phyloP scores from a whole-genome alignment of 2,797 vertebrate genomes.

The Anguilla megastoma region DNA sequence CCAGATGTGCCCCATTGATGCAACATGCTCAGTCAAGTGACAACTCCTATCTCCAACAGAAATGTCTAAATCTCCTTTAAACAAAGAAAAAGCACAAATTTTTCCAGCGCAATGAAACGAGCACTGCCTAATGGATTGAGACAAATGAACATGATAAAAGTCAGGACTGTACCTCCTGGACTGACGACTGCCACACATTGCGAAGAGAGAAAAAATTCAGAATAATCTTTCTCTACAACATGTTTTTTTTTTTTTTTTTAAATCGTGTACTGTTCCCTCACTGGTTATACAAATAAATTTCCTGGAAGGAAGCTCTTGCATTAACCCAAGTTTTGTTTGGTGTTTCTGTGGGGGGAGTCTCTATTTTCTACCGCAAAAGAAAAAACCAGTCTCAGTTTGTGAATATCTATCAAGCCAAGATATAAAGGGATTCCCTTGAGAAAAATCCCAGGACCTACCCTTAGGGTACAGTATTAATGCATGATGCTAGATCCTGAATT shows the following conservation, averaged over 20 bases:
- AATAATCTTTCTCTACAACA: constrained; percentile 54
- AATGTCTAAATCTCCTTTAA: constrained; percentile 47
- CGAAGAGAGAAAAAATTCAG: neutral
- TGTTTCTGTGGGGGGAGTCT: constrained; percentile 27
- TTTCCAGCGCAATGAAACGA: constrained; percentile 33
- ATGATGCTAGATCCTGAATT: neutral
- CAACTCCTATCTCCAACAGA: constrained; percentile 62
- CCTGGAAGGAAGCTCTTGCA: constrained; percentile 42
- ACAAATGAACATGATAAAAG: constrained; percentile 61
- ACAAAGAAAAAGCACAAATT: constrained; percentile 55
- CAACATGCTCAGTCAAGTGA: constrained; percentile 43
- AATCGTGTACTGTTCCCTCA: constrained; percentile 52
- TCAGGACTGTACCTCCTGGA: constrained; percentile 47
- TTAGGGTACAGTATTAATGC: neutral
- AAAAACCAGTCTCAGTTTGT: constrained; percentile 34
- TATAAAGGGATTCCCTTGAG: neutral
- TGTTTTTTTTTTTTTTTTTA: constrained; percentile 50
- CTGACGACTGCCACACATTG: constrained; percentile 25
- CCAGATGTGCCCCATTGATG: neutral
- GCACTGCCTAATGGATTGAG: constrained; percentile 69
- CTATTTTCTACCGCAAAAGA: constrained; percentile 64
- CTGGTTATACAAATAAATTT: constrained; percentile 65
- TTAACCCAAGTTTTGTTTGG: constrained; percentile 24
- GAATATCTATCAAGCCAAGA: neutral
- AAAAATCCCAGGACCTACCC: neutral